Evolutionary conservation across 1,140 invertebrate species (phyloP).

Genomic region (Zaprionus gabonicus): DNA sequence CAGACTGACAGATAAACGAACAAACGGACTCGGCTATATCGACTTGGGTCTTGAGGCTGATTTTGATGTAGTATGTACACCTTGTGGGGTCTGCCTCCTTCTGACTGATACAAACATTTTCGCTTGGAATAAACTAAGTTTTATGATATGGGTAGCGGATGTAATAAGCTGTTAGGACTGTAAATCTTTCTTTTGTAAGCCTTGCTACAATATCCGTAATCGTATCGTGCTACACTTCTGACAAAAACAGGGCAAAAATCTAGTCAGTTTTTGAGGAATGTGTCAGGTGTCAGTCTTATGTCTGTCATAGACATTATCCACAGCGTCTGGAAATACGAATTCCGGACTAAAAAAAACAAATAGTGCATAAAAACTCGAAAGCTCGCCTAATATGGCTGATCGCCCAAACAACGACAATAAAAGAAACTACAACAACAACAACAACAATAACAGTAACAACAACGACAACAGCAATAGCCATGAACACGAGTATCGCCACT

Average conservation of each 20-base stretch:
- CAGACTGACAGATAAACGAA: no score
- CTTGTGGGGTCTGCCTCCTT: no score
- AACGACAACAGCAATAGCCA: conserved; percentile 26
- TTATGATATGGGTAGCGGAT: no score
- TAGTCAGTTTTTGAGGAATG: conserved; percentile 33
- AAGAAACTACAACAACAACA: conserved; percentile 14
- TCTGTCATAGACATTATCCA: conserved; percentile 57
- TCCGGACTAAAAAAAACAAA: conserved; percentile 54
- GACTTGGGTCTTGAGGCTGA: no score
- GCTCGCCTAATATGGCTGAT: conserved; percentile 61
- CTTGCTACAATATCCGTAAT: not conserved
- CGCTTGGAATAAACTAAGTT: no score
- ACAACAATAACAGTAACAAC: conserved; percentile 22
- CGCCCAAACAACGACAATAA: conserved; percentile 36
- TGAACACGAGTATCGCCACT: conserved; percentile 43
- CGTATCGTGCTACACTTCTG: not conserved
- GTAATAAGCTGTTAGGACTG: no score
- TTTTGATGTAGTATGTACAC: no score
- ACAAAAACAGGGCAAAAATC: not conserved
- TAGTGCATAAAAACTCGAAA: conserved; percentile 33
- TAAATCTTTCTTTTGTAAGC: not conserved
- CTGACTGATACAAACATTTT: no score
- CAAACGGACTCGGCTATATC: no score
- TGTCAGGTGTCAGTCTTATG: conserved; percentile 35
- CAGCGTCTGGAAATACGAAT: conserved; percentile 69